Percentiles rank a stretch among this genome's conserved stretches.
phyloP scores from a whole-genome alignment of 2,888 invertebrate genomes.

The Cheilosia vernalis region DNA sequence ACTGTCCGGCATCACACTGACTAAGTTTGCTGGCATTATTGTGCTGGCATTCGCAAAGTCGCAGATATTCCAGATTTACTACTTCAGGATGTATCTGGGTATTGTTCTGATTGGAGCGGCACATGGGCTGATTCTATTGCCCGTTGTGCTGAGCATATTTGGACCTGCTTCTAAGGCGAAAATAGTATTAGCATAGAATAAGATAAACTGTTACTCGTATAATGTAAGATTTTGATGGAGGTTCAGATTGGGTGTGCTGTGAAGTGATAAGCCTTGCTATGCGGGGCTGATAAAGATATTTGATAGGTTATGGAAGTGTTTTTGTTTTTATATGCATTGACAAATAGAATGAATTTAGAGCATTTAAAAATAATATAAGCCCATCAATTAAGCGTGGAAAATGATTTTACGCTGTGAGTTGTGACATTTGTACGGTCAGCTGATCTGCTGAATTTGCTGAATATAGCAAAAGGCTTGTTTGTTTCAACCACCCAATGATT shows the following conservation, averaged over 20 bases:
- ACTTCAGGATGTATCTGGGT: conserved; percentile 97
- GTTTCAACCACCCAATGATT: too few species aligned
- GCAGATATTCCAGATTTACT: conserved; percentile 92
- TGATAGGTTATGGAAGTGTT: background rate
- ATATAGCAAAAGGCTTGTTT: too few species aligned
- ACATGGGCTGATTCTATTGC: conserved; percentile 96
- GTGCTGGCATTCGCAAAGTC: conserved; percentile 97
- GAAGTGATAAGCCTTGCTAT: background rate
- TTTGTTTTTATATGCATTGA: too few species aligned
- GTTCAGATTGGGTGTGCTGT: background rate
- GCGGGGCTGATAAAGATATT: conserved; percentile 10
- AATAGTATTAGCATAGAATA: conserved; percentile 8
- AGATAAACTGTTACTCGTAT: conserved; percentile 7
- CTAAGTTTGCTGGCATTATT: conserved; percentile 95
- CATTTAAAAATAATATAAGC: too few species aligned
- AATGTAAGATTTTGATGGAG: conserved; percentile 6
- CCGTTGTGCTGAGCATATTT: conserved; percentile 93
- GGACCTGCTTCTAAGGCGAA: conserved; percentile 83
- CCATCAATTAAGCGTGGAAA: too few species aligned
- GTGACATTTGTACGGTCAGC: too few species aligned
- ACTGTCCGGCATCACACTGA: conserved; percentile 96
- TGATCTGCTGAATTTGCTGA: too few species aligned
- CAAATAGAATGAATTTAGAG: too few species aligned
- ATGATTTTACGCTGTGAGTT: too few species aligned
- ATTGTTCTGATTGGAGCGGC: conserved; percentile 95